These are phyloP conservation scores for Catocala sponsa DNA, from an alignment of 2,888 invertebrate genomes.

Conservation along the genomic window DNA sequence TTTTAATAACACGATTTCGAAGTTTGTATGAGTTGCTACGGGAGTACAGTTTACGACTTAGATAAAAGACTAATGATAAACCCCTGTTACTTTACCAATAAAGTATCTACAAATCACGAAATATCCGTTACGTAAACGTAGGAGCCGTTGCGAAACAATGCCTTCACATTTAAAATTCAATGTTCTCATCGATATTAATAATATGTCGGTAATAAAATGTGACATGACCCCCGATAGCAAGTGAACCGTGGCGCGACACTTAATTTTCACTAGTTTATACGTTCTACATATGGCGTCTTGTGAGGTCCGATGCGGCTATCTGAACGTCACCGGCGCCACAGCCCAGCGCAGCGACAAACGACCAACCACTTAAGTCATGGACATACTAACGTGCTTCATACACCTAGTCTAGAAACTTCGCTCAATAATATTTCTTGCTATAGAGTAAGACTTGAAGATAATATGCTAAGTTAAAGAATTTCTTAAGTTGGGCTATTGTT, in stretches of 20 bases:
- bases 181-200: constrained; percentile 81
- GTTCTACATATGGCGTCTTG: constrained; percentile 80
- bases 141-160: constrained; percentile 71
- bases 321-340: constrained; percentile 69
- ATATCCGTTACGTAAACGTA: constrained; percentile 35
- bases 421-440: background rate
- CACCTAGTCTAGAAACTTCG: constrained; percentile 3
- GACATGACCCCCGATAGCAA: constrained; percentile 81
- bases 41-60: constrained; percentile 29
- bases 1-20: too few species aligned
- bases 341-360: constrained; percentile 58
- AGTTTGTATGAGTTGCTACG: too few species aligned
- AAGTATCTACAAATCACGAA: constrained; percentile 39
- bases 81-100: constrained; percentile 39
- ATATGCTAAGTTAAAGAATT: too few species aligned
- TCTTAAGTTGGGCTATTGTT: too few species aligned
- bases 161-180: constrained; percentile 76
- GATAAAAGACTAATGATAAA: constrained; percentile 46
- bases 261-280: constrained; percentile 85
- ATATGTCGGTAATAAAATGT: constrained; percentile 84
- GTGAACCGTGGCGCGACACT: constrained; percentile 80
- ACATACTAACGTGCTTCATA: constrained; percentile 25
- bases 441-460: too few species aligned
- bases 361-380: constrained; percentile 59
- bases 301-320: constrained; percentile 74